Evolutionary conservation across 2,797 vertebrate species (phyloP), one percentile per base, ranked within the genome.

Genomic region (Peromyscus eremicus): DNA sequence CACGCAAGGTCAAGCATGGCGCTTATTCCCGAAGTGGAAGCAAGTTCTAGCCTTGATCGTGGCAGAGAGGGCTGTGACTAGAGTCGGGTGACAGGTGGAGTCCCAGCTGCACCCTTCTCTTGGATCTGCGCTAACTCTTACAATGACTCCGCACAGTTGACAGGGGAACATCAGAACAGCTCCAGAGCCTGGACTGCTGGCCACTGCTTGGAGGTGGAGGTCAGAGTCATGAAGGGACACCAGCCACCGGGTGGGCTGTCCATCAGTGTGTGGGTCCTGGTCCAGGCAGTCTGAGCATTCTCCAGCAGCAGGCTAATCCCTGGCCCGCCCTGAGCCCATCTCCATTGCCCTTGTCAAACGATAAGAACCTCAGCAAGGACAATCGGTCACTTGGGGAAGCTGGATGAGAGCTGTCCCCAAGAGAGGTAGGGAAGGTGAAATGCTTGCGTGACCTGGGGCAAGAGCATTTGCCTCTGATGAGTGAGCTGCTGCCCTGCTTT

Each of bases 361-460:
- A 10, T 43, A 49, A 37, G 87, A 79, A 46, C 27, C 81, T 2
- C 37, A 60, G 40, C 21, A 55, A 6, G 64, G 52, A 66, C 80
- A 73, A 25, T 10, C n/a, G 64, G n/a, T 27, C 46, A 43, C 60
- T 77, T 32, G 6, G 76, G 79, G 82, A 87, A 4, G 75, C 83
- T 46, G 2, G 8, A 2, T 6, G 73, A 79, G 57, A 21, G 55
- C 88, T 0, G 1, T 87, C 52, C 91, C 77, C 71, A 1, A 21
- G 66, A 60, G 97, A 96, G 92, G 95, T 86, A 83, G 94, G 32
- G 57, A 1, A 43, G 76, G 29, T 6, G 85, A 49, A n/a, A 92
- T 10, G 37, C 55, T 82, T 14, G 34, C 25, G 1, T 52, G 76
- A 5, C 34, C 16, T 43, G 10, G 23, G 29, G 8, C 19, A 46